Evolutionary conservation across 23 tunicate species (phyloP).

Genomic region (Trididemnum miniatum): DNA sequence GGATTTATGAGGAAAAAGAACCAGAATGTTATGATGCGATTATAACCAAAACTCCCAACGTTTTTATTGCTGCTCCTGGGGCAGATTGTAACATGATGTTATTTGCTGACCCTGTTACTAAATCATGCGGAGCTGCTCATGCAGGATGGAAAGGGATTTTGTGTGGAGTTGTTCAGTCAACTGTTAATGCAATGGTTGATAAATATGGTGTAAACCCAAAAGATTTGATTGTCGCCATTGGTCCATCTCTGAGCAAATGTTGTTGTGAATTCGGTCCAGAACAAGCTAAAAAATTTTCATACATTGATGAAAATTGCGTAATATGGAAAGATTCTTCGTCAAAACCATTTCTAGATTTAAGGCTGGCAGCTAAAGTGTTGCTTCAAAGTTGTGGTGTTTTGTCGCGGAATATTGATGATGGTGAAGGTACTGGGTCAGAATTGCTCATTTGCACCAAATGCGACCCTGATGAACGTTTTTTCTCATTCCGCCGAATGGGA

Average conservation of each 20-base stretch:
- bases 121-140: conserved; percentile 86
- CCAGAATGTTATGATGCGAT: conserved; percentile 81
- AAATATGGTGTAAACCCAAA: conserved; percentile 65
- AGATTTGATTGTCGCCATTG: conserved; percentile 55
- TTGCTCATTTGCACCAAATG: conserved; percentile 74
- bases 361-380: conserved; percentile 51
- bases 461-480: conserved; percentile 62
- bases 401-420: conserved; percentile 64
- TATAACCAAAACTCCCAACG: conserved; percentile 67
- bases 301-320: conserved; percentile 54
- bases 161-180: conserved; percentile 42
- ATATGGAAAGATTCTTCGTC: conserved; percentile 50
- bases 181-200: conserved; percentile 50
- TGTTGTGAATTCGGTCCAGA: conserved; percentile 87
- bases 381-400: conserved; percentile 52
- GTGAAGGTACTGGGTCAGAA: conserved; percentile 10
- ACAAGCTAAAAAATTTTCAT: conserved; percentile 44
- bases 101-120: conserved; percentile 61
- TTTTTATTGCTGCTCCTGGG: conserved; percentile 77
- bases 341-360: conserved; percentile 69
- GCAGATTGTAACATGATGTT: conserved; percentile 90
- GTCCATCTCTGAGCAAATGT: conserved; percentile 85
- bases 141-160: conserved; percentile 95
- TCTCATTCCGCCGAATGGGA: conserved; percentile 77
- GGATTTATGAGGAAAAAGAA: conserved; percentile 70